Evolutionary conservation across 2,888 invertebrate genomes (phyloP).

Genomic region (Chamaedrilus cognettii): DNA sequence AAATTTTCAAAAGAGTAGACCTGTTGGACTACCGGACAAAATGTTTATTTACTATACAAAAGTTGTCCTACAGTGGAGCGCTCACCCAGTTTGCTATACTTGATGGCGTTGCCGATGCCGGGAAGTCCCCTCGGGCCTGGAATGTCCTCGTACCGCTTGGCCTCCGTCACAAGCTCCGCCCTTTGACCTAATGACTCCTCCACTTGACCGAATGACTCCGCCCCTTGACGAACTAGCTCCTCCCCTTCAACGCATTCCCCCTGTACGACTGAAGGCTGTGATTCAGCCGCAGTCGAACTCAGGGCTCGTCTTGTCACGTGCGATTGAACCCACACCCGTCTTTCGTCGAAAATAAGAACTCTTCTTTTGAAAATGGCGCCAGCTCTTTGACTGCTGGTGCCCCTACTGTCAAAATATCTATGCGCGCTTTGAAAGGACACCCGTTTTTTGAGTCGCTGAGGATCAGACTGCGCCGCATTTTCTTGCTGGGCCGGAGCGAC

Average conservation of each 20-base stretch:
- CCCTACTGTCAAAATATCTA: no score
- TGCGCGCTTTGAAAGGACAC: no score
- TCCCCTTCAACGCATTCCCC: no score
- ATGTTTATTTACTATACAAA: background rate
- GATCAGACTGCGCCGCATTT: no score
- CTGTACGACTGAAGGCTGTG: background rate
- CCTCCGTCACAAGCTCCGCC: background rate
- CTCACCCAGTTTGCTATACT: constrained; percentile 29
- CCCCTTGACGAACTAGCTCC: background rate
- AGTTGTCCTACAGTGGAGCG: no score
- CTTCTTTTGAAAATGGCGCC: no score
- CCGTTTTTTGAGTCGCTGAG: no score
- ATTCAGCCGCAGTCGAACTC: background rate
- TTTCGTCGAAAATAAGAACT: no score
- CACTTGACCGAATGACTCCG: background rate
- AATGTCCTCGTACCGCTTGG: constrained; percentile 20
- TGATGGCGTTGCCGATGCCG: constrained; percentile 26
- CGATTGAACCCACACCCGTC: background rate
- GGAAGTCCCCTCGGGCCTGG: constrained; percentile 32
- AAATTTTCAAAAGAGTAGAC: background rate
- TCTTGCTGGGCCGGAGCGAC: no score
- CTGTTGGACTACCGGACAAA: background rate
- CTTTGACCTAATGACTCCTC: no score
- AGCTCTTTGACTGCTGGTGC: no score
- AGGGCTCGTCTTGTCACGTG: background rate